A percentile compares a stretch with the other conserved stretches of the same genome.
phyloP scores from a whole-genome alignment of 1,140 invertebrate species.

The Triops cancriformis region DNA sequence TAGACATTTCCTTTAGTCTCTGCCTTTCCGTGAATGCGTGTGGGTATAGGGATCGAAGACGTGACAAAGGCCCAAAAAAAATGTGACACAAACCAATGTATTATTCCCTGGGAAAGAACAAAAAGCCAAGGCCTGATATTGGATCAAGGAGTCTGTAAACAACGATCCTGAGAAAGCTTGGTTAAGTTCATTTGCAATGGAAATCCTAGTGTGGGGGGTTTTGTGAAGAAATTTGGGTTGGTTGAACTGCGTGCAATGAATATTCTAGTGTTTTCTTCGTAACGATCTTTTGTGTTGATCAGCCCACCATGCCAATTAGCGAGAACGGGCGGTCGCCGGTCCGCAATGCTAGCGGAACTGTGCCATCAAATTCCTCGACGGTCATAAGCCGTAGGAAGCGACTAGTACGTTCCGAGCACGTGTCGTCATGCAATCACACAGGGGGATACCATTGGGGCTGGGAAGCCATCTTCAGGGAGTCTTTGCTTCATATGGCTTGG shows the following conservation, averaged over 20 bases:
- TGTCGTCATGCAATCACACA: conserved; percentile 25
- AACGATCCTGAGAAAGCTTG: not conserved
- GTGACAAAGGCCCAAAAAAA: not conserved
- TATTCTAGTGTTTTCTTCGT: not conserved
- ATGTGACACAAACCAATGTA: not conserved
- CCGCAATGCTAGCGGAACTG: not conserved
- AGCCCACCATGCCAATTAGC: not conserved
- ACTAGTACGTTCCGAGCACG: conserved; percentile 36
- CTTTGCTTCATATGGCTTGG: conserved; percentile 40
- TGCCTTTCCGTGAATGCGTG: not conserved
- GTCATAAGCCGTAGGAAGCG: conserved; percentile 32
- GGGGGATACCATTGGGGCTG: conserved; percentile 34
- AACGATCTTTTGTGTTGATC: not conserved
- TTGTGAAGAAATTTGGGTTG: not conserved
- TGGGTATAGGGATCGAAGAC: not conserved
- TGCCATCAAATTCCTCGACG: conserved; percentile 19
- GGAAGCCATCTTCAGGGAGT: conserved; percentile 40
- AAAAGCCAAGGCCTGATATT: not conserved
- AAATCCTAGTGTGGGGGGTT: not conserved
- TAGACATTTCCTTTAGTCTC: not conserved
- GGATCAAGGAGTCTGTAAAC: not conserved
- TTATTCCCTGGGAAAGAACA: not conserved
- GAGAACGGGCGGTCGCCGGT: conserved; percentile 13
- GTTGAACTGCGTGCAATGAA: not conserved
- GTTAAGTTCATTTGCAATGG: not conserved